Evolutionary conservation across 53 echinoderm and acorn worm species (phyloP).

Genomic region (Apostichopus leukothele): DNA sequence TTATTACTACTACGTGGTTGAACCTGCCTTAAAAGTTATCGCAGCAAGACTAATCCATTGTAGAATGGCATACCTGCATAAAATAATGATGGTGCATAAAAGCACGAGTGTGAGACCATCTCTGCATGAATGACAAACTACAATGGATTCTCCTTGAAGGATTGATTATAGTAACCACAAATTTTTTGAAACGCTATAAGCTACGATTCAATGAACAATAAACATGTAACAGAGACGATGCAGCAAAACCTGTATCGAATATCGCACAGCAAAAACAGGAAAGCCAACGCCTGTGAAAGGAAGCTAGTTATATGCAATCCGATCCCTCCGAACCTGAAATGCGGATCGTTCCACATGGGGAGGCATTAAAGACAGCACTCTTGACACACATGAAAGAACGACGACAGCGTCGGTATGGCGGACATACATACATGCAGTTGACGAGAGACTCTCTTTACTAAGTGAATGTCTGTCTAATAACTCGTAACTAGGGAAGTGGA

Average conservation of each 20-base stretch:
- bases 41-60: not conserved
- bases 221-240: too few relatives aligned
- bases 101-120: not conserved
- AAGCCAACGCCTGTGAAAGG: not conserved
- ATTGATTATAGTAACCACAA: too few relatives aligned
- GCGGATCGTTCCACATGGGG: conserved; percentile 33
- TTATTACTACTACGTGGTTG: too few relatives aligned
- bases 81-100: not conserved
- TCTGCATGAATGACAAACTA: not conserved
- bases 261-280: conserved; percentile 4
- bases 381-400: too few relatives aligned
- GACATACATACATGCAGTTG: too few relatives aligned
- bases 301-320: not conserved
- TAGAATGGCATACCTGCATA: not conserved
- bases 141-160: not conserved
- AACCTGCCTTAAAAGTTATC: too few relatives aligned
- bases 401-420: too few relatives aligned
- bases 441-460: too few relatives aligned
- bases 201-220: too few relatives aligned
- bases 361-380: conserved; percentile 26
- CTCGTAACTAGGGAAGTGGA: too few relatives aligned
- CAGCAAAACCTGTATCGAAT: not conserved
- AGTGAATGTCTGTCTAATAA: too few relatives aligned
- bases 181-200: too few relatives aligned
- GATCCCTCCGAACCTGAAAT: conserved; percentile 37